Base-by-base conservation (phyloP, 2,888 invertebrate species). In the Drosophila mayaguana region DNA sequence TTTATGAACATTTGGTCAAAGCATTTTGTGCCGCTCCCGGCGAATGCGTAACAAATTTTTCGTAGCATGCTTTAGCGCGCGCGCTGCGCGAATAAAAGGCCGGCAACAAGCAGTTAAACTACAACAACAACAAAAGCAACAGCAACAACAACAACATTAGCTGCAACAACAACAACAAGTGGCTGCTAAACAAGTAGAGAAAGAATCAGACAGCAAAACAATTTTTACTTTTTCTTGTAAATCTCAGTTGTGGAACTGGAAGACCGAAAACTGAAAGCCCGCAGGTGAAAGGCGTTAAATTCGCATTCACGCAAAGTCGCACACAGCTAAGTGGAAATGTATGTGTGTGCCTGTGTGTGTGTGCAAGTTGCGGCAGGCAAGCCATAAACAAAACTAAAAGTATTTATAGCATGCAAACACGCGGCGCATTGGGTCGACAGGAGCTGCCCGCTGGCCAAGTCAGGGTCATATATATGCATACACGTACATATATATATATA, bases 381-480 rank as follows among this genome's bases (percentile, higher is more conserved):
- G 64, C 77, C 71, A 83, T 85, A 83, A 88, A 79, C 81, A 81
- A 88, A 88, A 85, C 79, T 73, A 63, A 81, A 85, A 83, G 80
- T 88, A 85, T 88, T 85, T 88, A 74, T 83, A 88, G 70, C 84
- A 88, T 79, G 85, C 81, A 85, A 85, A 81, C 85, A 85, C 70
- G 83, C 85, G 83, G 75, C 65, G 50, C 76, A 68, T 62, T 70
- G 42, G 70, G 51, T 48, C 66, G 57, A 63, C 67, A 68, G 70
- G 22, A 56, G 43, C 50, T 65, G 55, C 45, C 65, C 61, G 38
- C 48, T 63, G 67, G 63, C 68, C 70, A 63, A 77, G 71, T 83
- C 84, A 81, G 72, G 77, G 79, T 71, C 79, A 79, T 76, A 79
- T 79, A 79, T 65, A 54, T 65, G 11, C 69, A 76, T 75, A 72